Evolutionary conservation across 2,113 vertebrate species (phyloP).

Genomic region (Mormyrus iriodes): DNA sequence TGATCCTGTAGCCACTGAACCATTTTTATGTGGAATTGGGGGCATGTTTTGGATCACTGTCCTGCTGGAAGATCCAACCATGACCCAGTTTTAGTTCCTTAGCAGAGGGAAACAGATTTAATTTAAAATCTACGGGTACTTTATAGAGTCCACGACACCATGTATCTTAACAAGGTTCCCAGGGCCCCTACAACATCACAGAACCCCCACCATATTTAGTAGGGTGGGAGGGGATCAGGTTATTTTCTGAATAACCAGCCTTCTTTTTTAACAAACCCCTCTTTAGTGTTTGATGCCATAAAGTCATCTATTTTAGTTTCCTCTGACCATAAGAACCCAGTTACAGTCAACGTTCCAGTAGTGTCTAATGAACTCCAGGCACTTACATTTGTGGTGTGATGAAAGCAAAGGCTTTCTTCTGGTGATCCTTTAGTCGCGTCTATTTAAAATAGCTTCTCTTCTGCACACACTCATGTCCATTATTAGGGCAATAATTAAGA

Average conservation of each 20-base stretch:
- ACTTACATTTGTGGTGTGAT: neutral
- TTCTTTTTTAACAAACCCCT: neutral
- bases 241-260: neutral
- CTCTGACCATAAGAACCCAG: neutral
- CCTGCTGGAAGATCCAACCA: neutral
- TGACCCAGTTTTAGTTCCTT: neutral
- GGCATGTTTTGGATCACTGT: neutral
- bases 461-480: too few species aligned
- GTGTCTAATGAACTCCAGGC: neutral
- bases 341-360: neutral
- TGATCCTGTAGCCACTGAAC: neutral
- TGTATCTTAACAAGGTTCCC: neutral
- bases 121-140: neutral
- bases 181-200: neutral
- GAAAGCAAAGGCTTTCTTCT: neutral
- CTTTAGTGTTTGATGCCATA: neutral
- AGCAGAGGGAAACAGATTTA: neutral
- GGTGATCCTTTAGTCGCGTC: too few species aligned
- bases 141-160: neutral
- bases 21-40: neutral
- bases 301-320: neutral
- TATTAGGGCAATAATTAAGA: too few species aligned
- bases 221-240: neutral
- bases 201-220: neutral
- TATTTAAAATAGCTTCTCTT: too few species aligned